Percentiles rank a stretch among this genome's conserved stretches.
Evolutionary conservation across 2,797 vertebrate genomes (phyloP).

Genomic region (Danio choprae): DNA sequence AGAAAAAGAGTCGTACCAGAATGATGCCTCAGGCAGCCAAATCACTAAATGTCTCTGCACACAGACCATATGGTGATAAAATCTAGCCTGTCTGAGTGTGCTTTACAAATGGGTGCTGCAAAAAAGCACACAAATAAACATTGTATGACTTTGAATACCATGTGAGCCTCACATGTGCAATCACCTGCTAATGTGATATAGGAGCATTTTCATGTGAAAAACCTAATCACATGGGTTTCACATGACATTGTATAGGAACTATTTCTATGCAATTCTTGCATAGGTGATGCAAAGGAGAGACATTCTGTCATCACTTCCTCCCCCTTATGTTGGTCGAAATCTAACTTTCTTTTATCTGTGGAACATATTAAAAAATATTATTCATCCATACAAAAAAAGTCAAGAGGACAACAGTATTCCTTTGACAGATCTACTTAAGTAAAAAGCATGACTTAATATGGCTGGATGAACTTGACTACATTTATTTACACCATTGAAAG

Average conservation of each 20-base stretch:
- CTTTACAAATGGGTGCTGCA: not conserved
- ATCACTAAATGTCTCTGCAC: conserved; percentile 1
- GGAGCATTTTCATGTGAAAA: too few species aligned
- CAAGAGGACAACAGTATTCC: not conserved
- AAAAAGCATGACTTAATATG: not conserved
- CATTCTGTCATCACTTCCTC: not conserved
- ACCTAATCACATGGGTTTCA: too few species aligned
- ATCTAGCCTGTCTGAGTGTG: not conserved
- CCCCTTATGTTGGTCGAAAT: too few species aligned
- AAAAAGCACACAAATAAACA: not conserved
- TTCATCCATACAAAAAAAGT: not conserved
- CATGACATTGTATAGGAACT: too few species aligned
- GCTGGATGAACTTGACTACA: not conserved
- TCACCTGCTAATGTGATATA: too few species aligned
- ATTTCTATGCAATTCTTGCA: not conserved
- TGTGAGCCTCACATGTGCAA: too few species aligned
- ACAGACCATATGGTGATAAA: not conserved
- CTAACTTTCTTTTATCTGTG: not conserved
- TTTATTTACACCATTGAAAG: not conserved
- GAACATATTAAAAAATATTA: not conserved
- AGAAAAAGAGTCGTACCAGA: not conserved
- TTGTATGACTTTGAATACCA: not conserved
- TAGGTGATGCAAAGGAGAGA: not conserved
- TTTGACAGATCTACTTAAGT: not conserved
- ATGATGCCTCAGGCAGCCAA: not conserved